Evolutionary conservation across 2,888 invertebrate species (phyloP).

Genomic region (Rapana venosa): DNA sequence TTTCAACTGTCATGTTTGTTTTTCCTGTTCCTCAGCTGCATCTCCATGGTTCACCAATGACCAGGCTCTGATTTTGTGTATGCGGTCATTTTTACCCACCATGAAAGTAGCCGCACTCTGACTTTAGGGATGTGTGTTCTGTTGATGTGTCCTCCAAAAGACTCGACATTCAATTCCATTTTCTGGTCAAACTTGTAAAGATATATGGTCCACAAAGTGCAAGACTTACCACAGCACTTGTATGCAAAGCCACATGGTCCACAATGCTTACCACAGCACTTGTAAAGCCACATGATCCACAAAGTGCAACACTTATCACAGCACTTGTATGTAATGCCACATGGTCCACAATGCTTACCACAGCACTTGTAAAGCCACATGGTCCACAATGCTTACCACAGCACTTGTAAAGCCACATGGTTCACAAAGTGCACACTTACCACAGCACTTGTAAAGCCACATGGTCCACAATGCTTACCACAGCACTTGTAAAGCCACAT

Average conservation of each 20-base stretch:
- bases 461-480: slow-evolving; percentile 81
- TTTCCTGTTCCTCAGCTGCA: no score
- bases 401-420: no score
- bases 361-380: slow-evolving; percentile 78
- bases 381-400: no score
- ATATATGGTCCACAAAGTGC: background rate
- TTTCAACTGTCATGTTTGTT: no score
- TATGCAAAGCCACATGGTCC: no score
- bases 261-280: no score
- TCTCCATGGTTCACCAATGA: no score
- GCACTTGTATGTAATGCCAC: slow-evolving; percentile 84
- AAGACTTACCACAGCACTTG: no score
- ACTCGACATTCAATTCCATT: background rate
- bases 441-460: background rate
- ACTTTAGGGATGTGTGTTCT: no score
- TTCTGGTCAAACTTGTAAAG: background rate
- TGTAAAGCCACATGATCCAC: background rate
- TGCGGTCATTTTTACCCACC: no score
- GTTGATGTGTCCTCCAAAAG: background rate
- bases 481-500: slow-evolving; percentile 87
- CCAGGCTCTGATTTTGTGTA: no score
- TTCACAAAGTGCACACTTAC: background rate
- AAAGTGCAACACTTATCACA: slow-evolving; percentile 82
- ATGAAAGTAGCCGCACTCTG: no score
- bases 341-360: slow-evolving; percentile 91